Base-by-base conservation (phyloP, 2,797 vertebrate species). In the Galaxias olidus region DNA sequence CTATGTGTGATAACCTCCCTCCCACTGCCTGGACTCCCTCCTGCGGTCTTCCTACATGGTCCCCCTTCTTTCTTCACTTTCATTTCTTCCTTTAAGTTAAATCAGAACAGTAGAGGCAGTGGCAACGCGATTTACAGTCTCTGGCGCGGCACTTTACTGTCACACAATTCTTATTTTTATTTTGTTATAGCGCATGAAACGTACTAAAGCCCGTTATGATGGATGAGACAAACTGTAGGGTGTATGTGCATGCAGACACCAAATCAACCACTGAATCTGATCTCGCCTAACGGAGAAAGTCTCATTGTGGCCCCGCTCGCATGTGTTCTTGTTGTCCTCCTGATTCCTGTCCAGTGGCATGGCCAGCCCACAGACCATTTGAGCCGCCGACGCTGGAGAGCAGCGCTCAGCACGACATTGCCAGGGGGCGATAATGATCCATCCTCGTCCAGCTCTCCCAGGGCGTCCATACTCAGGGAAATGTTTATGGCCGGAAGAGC, bases 311-410 rank as follows among this genome's bases (percentile, higher is more conserved):
- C 66, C 19, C 19, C 49, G 18, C 81, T 80, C 74, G 75, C 82
- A 77, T 77, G 55, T 54, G 44, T 51, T 63, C 65, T 75, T 71
- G 67, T 73, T 70, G 77, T 83, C 72, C 60, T 48, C 74, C 64
- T 75, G 74, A 87, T 82, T 78, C 76, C 79, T 61, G 63, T 68
- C 77, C 82, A 77, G 79, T 77, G 71, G 60, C 44, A 6, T 6
- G 30, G 30, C 18, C 41, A 44, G 46, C 59, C 47, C 56, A 15
- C 18, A 15, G 46, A 11, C 59, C 14, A 15, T 48, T 47, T 8
- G 15, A 15, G 6, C 56, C 11, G 15, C 59, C 59, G 4, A 65
- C 63, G 45, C 66, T 61, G 52, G 20, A 71, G 69, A 70, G 44
- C 59, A 52, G 60, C 47, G 66, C 63, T 75, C 66, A 58, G 59